Evolutionary conservation across 1,140 invertebrate genomes (phyloP).

Genomic region (Hetaerina americana): DNA sequence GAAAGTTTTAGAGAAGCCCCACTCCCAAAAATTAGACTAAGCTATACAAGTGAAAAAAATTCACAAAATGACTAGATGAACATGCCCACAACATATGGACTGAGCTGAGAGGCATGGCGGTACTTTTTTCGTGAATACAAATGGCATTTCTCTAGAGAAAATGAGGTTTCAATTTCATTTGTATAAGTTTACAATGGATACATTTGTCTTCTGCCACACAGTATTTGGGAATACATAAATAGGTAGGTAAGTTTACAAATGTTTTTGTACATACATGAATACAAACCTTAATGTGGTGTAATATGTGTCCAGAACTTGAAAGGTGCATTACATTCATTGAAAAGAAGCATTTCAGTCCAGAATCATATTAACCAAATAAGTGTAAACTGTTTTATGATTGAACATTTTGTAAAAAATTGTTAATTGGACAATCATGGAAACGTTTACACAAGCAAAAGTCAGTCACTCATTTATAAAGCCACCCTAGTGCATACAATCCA

Average conservation of each 20-base stretch:
- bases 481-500: background rate
- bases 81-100: background rate
- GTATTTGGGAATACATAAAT: background rate
- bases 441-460: background rate
- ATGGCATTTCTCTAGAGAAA: background rate
- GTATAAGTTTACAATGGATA: background rate
- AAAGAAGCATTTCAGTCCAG: background rate
- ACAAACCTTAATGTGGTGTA: background rate
- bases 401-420: background rate
- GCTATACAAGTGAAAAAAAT: background rate
- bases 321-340: background rate
- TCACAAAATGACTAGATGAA: background rate
- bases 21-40: background rate
- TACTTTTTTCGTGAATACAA: background rate
- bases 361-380: background rate
- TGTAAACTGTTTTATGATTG: background rate
- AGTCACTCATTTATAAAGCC: background rate
- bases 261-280: background rate
- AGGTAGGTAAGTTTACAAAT: background rate
- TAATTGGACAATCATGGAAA: background rate
- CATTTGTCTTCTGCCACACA: background rate
- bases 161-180: background rate
- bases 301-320: background rate
- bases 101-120: background rate
- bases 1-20: background rate